These are phyloP conservation scores for Stenodera caucasica DNA, from an alignment of 2,888 invertebrate species.

Conservation along the genomic window DNA sequence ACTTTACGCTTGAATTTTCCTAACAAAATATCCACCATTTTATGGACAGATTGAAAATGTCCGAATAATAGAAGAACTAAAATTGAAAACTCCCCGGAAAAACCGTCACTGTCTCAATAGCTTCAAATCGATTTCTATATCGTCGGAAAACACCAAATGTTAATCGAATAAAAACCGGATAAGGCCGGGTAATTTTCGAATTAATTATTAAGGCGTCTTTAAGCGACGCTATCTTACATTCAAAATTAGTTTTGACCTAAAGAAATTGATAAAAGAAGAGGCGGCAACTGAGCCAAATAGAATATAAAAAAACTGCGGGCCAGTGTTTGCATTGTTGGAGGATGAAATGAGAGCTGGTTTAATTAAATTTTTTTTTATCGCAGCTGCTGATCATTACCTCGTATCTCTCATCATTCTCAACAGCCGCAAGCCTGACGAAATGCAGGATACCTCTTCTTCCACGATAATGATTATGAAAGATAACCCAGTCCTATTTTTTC, in stretches of 20 bases:
- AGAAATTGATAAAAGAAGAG: not conserved
- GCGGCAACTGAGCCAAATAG: not conserved
- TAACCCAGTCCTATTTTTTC: too few relatives aligned
- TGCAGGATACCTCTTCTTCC: not conserved
- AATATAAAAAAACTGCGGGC: not conserved
- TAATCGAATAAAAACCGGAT: too few relatives aligned
- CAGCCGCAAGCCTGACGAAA: not conserved
- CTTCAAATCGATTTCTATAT: too few relatives aligned
- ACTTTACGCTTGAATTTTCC: constrained; percentile 3
- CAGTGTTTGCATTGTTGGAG: constrained; percentile 9
- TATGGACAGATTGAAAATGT: too few relatives aligned
- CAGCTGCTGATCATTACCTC: constrained; percentile 10
- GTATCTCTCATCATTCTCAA: constrained; percentile 7
- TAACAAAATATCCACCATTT: not conserved
- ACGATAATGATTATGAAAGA: not conserved
- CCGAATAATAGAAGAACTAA: too few relatives aligned
- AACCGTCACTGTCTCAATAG: too few relatives aligned
- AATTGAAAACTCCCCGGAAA: too few relatives aligned
- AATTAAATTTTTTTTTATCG: constrained; percentile 12
- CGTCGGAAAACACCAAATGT: too few relatives aligned
- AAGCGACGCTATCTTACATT: not conserved
- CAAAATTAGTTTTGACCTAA: not conserved
- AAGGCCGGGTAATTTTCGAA: too few relatives aligned
- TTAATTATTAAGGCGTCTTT: too few relatives aligned
- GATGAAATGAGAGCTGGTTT: not conserved